Evolutionary conservation across 1,140 invertebrate genomes (phyloP).

Genomic region (Anthonomus grandis): DNA sequence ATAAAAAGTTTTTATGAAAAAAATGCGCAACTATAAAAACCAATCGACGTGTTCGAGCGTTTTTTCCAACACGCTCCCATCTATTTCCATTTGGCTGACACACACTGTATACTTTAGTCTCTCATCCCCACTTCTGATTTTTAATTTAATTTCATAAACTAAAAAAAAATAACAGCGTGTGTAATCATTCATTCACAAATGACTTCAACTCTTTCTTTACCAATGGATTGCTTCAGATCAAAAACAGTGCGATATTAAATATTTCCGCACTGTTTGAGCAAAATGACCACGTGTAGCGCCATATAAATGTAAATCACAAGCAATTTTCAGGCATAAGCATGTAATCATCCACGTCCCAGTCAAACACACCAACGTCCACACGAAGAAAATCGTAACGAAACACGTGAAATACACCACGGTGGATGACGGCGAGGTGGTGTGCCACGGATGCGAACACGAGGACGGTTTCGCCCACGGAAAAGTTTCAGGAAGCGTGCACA

Average conservation of each 20-base stretch:
- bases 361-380: constrained; percentile 26
- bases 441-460: constrained; percentile 14
- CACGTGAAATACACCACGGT: constrained; percentile 10
- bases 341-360: constrained; percentile 23
- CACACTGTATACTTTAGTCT: too few species aligned
- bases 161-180: neutral
- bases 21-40: too few species aligned
- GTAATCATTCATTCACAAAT: neutral
- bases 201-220: neutral
- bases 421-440: constrained; percentile 22
- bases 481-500: constrained; percentile 23
- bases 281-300: neutral
- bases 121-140: neutral
- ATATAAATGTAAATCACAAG: neutral
- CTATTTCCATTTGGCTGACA: too few species aligned
- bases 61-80: too few species aligned
- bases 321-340: constrained; percentile 19
- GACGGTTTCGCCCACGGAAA: constrained; percentile 21
- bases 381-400: constrained; percentile 27
- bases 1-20: too few species aligned
- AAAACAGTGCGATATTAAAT: neutral
- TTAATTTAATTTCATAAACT: neutral
- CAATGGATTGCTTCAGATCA: neutral
- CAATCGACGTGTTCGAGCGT: too few species aligned
- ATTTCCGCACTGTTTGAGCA: neutral